Evolutionary conservation across 2,113 vertebrate genomes (phyloP).

Genomic region (Oxyura jamaicensis): DNA sequence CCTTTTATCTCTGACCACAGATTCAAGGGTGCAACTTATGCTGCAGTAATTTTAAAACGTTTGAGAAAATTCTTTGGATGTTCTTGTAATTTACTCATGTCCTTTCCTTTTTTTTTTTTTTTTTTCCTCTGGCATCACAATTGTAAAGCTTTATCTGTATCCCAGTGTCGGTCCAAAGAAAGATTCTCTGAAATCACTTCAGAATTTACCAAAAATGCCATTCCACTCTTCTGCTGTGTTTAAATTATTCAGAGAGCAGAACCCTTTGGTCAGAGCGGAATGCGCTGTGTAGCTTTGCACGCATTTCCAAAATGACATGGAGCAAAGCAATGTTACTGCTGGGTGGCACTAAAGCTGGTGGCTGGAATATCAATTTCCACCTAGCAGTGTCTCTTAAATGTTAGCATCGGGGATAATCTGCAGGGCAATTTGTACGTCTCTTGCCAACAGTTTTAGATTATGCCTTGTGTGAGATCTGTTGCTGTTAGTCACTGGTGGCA

Average conservation of each 20-base stretch:
- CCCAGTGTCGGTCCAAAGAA: neutral
- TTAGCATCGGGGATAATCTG: neutral
- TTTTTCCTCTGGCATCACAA: neutral
- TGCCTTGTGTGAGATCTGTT: rapidly evolving
- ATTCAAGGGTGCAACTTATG: neutral
- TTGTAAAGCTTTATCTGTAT: neutral
- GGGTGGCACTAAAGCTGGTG: neutral
- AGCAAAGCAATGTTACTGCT: neutral
- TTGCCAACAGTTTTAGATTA: neutral
- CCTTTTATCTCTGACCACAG: neutral
- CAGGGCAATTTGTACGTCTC: neutral
- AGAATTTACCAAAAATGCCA: neutral
- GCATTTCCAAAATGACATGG: neutral
- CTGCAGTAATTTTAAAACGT: neutral
- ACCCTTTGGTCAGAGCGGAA: neutral
- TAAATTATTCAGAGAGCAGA: neutral
- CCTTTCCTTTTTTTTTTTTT: neutral
- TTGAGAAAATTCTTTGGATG: neutral
- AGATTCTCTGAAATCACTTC: neutral
- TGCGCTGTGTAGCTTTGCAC: neutral
- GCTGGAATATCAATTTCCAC: neutral
- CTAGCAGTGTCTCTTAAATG: neutral
- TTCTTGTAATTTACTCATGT: neutral
- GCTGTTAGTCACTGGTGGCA: neutral
- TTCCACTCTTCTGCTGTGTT: neutral